Conservation (phyloP, 1,140 invertebrate species). For the Calephelis virginiensis region DNA sequence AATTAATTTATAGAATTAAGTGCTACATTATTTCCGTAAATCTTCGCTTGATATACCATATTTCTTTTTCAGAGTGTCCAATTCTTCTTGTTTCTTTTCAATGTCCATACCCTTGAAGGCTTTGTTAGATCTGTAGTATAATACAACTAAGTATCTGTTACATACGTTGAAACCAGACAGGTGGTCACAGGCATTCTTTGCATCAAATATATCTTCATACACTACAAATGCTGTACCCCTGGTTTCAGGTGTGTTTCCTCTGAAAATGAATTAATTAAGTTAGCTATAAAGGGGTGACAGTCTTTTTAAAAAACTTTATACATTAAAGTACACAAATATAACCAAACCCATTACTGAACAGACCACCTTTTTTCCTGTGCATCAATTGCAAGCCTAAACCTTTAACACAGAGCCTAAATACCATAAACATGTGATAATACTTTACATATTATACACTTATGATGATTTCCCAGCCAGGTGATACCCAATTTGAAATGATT, state of each 20-base stretch:
- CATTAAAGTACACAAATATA: no score
- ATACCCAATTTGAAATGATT: no score
- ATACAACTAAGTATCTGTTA: conserved; percentile 97
- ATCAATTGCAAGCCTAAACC: no score
- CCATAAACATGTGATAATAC: background rate
- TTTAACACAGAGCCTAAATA: background rate
- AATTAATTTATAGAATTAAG: background rate
- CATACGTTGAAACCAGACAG: conserved; percentile 99
- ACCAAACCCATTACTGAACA: no score
- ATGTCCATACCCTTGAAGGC: conserved; percentile 98
- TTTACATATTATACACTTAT: no score
- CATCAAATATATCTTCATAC: conserved; percentile 99
- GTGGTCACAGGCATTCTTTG: conserved; percentile 99
- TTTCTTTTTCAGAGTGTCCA: conserved; percentile 97
- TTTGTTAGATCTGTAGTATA: conserved; percentile 97
- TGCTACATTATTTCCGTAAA: conserved; percentile 58
- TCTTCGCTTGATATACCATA: conserved; percentile 84
- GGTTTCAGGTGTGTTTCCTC: conserved; percentile 98
- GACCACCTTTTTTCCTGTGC: no score
- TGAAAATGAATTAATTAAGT: conserved; percentile 68
- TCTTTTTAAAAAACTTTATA: no score
- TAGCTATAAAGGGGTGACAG: no score
- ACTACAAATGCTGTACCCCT: conserved; percentile 99
- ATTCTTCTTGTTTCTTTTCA: conserved; percentile 97
- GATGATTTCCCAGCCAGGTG: no score